phyloP scores from a whole-genome alignment of 2,797 vertebrate genomes.

The Rousettus madagascariensis region DNA sequence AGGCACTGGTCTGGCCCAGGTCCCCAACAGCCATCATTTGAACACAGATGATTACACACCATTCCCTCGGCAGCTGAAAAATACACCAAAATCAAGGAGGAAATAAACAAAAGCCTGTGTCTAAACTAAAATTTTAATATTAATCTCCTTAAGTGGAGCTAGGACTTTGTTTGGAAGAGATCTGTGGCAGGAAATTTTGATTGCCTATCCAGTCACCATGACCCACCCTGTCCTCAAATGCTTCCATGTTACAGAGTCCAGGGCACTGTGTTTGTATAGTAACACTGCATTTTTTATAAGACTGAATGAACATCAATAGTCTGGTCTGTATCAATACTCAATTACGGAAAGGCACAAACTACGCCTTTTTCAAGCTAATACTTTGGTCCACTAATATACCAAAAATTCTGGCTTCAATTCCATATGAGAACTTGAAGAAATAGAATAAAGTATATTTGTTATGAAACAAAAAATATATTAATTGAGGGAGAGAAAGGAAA shows the following conservation, averaged over 20 bases:
- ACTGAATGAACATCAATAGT: background rate
- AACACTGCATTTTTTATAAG: background rate
- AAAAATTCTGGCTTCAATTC: background rate
- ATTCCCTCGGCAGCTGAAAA: slow-evolving; percentile 91
- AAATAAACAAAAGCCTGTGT: background rate
- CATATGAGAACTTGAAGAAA: background rate
- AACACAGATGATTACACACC: slow-evolving; percentile 94
- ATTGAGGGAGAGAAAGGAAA: background rate
- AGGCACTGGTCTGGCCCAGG: slow-evolving; percentile 96
- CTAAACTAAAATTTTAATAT: background rate
- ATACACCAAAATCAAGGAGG: background rate
- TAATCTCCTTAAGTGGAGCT: background rate
- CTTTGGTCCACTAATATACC: background rate
- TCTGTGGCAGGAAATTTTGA: background rate
- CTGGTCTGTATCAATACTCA: background rate
- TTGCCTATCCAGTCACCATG: fast-evolving
- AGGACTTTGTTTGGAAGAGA: background rate
- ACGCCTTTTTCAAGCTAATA: background rate
- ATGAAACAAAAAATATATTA: background rate
- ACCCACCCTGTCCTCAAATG: fast-evolving
- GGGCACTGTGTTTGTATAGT: background rate
- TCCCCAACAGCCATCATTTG: slow-evolving; percentile 95
- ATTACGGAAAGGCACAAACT: background rate
- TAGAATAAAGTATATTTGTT: background rate
- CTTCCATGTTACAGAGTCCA: background rate